Base-by-base conservation (phyloP, 2,888 invertebrate genomes). In the Rosalia funebris region DNA sequence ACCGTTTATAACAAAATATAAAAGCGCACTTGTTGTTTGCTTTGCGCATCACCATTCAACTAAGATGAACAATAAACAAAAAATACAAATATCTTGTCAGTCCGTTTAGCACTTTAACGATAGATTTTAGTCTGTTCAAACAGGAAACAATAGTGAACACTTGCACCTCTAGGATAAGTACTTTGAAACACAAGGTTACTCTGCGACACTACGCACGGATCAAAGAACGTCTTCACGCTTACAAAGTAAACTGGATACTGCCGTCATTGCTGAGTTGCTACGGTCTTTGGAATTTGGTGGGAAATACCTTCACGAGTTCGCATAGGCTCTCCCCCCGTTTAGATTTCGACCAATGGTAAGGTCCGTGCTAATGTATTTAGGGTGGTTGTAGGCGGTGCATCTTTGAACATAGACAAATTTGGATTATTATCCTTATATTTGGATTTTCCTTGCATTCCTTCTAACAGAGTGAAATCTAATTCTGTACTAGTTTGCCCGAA, bases 321-420 rank as follows among this genome's bases (percentile, higher is more conserved):
- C 75, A 75, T 75, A 77, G 77, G 76, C 76, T n/a, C n/a, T n/a
- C n/a, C 72, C 77, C 76, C 74, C 74, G 74, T 64, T 71, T 68
- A 68, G 71, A 68, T 66, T 71, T 75, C 78, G 79, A 76, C 81
- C 81, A 81, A 81, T 81, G 71, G 77, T 74, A 72, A 71, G 71
- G 73, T 72, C 71, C 66, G 70, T 64, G 75, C 77, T 77, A 78
- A 80, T 79, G 78, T 75, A 75, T 75, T 73, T 70, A 72, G 76
- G 78, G 73, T 73, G 73, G 77, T 72, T 75, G 79, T 78, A 77
- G 75, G 76, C 78, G 79, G 80, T 80, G 80, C 78, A 79, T 80
- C 80, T 80, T 80, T 80, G 78, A 79, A 77, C 77, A 74, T 68
- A 71, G 69, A 73, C 69, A 64, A 70, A 65, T 72, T 71, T 68